Evolutionary conservation across 2,888 invertebrate genomes (phyloP).

Genomic region (Pyralis farinalis): DNA sequence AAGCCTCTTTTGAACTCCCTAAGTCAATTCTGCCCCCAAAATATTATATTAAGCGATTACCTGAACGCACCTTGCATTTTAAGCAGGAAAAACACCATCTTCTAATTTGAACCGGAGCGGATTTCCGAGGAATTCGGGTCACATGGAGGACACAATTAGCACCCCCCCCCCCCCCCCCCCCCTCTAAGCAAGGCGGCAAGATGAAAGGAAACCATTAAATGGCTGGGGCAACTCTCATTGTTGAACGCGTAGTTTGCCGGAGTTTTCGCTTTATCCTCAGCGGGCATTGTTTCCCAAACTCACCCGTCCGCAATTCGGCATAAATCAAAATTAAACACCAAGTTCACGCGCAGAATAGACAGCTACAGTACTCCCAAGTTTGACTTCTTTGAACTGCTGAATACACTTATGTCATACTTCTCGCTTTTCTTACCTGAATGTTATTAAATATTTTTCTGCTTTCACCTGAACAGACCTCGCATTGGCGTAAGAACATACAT

Average conservation of each 20-base stretch:
- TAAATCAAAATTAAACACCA: constrained; percentile 21
- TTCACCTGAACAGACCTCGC: too few relatives aligned
- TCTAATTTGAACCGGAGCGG: not conserved
- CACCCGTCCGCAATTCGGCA: constrained; percentile 11
- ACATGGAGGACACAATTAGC: constrained; percentile 19
- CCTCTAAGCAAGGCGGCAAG: constrained; percentile 6
- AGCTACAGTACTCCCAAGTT: too few relatives aligned
- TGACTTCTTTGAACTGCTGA: too few relatives aligned
- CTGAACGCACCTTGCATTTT: not conserved
- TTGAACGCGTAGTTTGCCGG: constrained; percentile 17
- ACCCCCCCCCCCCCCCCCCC: not conserved
- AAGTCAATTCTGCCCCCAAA: too few relatives aligned
- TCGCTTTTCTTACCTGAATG: too few relatives aligned
- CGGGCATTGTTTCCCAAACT: constrained; percentile 12
- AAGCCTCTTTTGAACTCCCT: too few relatives aligned
- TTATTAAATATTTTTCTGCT: too few relatives aligned
- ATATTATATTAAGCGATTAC: not conserved
- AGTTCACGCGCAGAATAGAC: constrained; percentile 6
- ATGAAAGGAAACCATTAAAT: constrained; percentile 27
- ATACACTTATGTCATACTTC: too few relatives aligned
- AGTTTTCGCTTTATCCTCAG: constrained; percentile 13
- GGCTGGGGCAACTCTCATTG: constrained; percentile 22
- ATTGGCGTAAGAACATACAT: too few relatives aligned
- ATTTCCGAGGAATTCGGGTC: not conserved
- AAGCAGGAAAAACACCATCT: not conserved